Percentiles rank a stretch among this genome's conserved stretches.
Conservation (phyloP, 64 coral and sea anemone genomes). For the Actinia equina region DNA sequence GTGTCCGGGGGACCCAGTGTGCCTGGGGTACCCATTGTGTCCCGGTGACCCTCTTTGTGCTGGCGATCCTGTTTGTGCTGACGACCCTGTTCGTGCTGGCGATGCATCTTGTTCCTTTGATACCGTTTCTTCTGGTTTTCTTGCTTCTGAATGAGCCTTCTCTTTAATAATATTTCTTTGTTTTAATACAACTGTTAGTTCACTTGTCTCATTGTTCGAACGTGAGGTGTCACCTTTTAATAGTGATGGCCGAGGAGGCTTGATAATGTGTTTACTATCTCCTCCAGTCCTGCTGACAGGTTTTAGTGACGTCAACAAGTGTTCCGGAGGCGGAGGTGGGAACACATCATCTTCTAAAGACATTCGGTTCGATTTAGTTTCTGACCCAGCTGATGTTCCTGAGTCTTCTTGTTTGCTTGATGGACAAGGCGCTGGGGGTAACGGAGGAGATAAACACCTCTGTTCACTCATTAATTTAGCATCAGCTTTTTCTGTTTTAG, state of each 20-base stretch:
- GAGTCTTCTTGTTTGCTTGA: not conserved
- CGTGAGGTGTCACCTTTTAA: not conserved
- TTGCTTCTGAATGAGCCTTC: not conserved
- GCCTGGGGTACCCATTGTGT: not conserved
- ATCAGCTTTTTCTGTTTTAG: not conserved
- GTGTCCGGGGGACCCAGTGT: not conserved
- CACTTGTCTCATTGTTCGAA: not conserved
- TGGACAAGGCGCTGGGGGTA: not conserved
- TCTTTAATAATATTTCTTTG: not conserved
- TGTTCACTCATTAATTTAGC: not conserved
- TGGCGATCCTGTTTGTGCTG: not conserved
- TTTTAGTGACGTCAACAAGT: conserved; percentile 3
- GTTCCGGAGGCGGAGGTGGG: not conserved
- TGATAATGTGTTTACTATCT: not conserved
- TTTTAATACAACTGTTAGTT: not conserved
- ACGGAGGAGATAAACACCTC: not conserved
- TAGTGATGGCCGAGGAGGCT: not conserved
- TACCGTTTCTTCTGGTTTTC: not conserved
- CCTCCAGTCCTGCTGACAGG: not conserved
- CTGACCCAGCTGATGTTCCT: not conserved
- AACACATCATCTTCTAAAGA: conserved; percentile 18
- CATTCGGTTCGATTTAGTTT: not conserved
- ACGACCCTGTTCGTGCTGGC: not conserved
- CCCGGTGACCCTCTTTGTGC: not conserved
- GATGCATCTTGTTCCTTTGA: not conserved